These are phyloP conservation scores for Dilophus febrilis DNA, from an alignment of 2,888 invertebrate genomes.

Conservation along the genomic window DNA sequence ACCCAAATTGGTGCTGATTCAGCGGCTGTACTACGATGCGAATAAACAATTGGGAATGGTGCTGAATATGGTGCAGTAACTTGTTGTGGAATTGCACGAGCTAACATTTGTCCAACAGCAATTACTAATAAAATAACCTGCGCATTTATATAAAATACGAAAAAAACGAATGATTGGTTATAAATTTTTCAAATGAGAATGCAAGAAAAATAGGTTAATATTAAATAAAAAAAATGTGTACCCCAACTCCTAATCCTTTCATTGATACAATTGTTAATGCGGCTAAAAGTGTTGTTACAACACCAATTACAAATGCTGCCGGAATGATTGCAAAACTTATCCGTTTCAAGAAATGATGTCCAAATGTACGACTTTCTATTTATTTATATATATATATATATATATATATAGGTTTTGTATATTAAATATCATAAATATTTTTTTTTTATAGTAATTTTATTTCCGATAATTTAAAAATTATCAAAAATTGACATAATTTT, in stretches of 20 bases:
- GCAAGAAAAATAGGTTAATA: too few species aligned
- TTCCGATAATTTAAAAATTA: too few species aligned
- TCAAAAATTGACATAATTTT: too few species aligned
- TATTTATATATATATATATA: too few species aligned
- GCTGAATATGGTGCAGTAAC: slow-evolving; percentile 21
- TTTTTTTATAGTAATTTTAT: too few species aligned
- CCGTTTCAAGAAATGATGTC: slow-evolving; percentile 51
- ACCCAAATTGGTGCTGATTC: slow-evolving; percentile 28
- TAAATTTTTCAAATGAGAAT: neutral
- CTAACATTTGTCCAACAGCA: slow-evolving; percentile 36
- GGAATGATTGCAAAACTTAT: slow-evolving; percentile 53
- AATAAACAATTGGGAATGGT: slow-evolving; percentile 32
- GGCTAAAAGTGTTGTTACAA: slow-evolving; percentile 52
- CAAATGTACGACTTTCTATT: slow-evolving; percentile 51
- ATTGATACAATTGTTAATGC: slow-evolving; percentile 54
- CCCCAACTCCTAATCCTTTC: slow-evolving; percentile 56
- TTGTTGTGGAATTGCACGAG: slow-evolving; percentile 25
- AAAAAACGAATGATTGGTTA: neutral
- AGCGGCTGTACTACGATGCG: slow-evolving; percentile 21
- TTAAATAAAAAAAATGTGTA: slow-evolving; percentile 19
- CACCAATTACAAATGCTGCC: slow-evolving; percentile 58
- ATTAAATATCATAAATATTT: too few species aligned
- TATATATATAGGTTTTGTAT: too few species aligned
- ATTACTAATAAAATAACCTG: slow-evolving; percentile 36
- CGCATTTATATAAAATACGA: neutral